Evolutionary conservation across 2,797 vertebrate species (phyloP), one percentile per base, ranked within the genome.

Genomic region (Coracias cyanogaster): DNA sequence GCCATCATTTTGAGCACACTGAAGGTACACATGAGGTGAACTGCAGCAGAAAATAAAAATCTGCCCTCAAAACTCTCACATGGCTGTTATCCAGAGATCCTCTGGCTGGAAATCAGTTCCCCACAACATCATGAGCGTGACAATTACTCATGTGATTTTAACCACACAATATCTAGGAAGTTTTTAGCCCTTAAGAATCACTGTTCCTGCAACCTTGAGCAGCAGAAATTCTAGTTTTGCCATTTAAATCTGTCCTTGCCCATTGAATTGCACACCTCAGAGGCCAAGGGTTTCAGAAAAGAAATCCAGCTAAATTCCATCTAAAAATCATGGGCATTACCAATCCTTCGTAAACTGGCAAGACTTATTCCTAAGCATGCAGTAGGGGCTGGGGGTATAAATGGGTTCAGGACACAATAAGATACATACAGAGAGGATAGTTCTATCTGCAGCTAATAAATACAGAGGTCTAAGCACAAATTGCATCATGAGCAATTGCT

Each of bases 61-160:
- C 78, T 73, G 43, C 66, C 95, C 70, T 86, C 2, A 0, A 70
- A 92, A 80, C 17, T 62, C 60, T 62, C n/a, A 33, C 19, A 22
- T 0, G 35, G 43, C 66, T 54, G 19, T 80, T 82, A 66, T 7
- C 15, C 80, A 84, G 82, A 83, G 65, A 91, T 6, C 6, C 26
- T 57, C 69, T 91, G 82, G 24, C 46, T 94, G 31, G 46, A 93
- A 94, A 93, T 86, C 70, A 66, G 70, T 45, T 86, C 90, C 57
- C 64, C 55, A 70, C 55, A 86, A 91, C 90, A 86, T 52, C 64
- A 69, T 6, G 21, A 37, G 7, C 46, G 55, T 58, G 78, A 72
- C 65, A 86, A 86, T 82, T 51, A 60, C 51, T 86, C 6, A 43
- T 28, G 24, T 46, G 35, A 93, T 73, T 93, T 82, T 90, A 85